Evolutionary conservation across 2,113 vertebrate species (phyloP).

Genomic region (Xenus cinereus): DNA sequence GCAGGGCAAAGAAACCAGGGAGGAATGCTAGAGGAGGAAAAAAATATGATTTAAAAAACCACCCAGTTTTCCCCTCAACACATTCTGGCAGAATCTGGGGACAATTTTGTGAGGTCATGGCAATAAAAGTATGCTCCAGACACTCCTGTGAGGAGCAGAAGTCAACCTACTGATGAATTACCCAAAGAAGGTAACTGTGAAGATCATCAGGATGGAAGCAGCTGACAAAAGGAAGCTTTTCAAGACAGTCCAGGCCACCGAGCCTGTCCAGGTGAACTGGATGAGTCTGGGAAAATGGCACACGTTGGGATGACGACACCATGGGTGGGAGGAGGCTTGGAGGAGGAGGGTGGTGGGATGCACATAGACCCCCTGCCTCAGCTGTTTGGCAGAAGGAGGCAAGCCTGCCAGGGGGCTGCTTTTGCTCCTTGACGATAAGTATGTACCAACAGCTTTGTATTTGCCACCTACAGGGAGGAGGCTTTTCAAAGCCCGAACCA

Average conservation of each 20-base stretch:
- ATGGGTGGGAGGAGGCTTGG: not conserved
- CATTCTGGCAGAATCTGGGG: not conserved
- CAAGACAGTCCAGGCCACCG: not conserved
- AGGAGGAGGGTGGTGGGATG: not conserved
- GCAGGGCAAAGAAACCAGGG: not conserved
- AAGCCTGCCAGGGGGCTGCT: not conserved
- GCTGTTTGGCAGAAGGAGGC: not conserved
- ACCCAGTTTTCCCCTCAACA: not conserved
- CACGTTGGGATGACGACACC: accelerated
- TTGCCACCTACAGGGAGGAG: not conserved
- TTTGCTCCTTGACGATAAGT: not conserved
- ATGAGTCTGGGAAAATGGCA: not conserved
- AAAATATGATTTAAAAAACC: accelerated
- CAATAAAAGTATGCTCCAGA: not conserved
- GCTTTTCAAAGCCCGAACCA: not conserved
- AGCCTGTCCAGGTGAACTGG: not conserved
- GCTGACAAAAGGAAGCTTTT: not conserved
- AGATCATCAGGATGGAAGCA: not conserved
- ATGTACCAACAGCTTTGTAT: not conserved
- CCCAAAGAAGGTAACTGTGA: not conserved
- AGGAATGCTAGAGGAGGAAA: not conserved
- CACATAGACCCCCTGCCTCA: not conserved
- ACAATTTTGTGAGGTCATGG: not conserved
- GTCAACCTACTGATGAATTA: not conserved
- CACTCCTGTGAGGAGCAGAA: not conserved